Base-by-base conservation (phyloP, 2,888 invertebrate species). In the Caenorhabditis angaria region DNA sequence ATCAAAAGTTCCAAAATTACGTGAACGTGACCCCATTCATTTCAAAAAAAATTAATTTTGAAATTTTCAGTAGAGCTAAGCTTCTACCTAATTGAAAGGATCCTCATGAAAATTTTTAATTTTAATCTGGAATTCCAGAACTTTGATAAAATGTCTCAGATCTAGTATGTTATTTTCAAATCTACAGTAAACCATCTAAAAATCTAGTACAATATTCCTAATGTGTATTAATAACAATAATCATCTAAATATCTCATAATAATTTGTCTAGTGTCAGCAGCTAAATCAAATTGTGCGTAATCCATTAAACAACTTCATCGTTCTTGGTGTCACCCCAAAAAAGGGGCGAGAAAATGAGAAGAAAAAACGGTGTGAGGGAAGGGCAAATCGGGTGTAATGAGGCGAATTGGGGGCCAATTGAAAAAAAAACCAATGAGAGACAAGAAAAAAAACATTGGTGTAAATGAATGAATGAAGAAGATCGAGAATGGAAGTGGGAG, bases 381-480 rank as follows among this genome's bases (percentile, higher is more conserved):
- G 32, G 32, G 65, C 65, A 60, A 70, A 70, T 70, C 61, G 70
- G 65, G 70, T 70, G 65, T 65, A 70, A 70, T 70, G 70, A 70
- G 70, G 70, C 70, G 69, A 55, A 60, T 28, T 2, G 18, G n/a
- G n/a, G 28, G 18, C 10, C 25, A 54, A 54, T 54, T 54, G 54
- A 54, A 28, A 27, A 59, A 41, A 35, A 41, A 57, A n/a, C 57
- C 51, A 53, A 32, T 29, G 20, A 35, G 20, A 48, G 10, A n/a
- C 22, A 50, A 8, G 24, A 20, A 62, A 50, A 22, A 25, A 24
- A 47, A 63, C 47, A 56, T 51, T 25, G 28, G 29, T 48, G 10
- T 24, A 24, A 24, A 24, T 8, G 24, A 50, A 12, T 20, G 22
- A 2, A 22, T 3, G 22, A 22, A 24, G 50, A 22, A 22, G 2